Conservation (phyloP, 1,140 invertebrate genomes). For the Cardiocondyla obscurior region DNA sequence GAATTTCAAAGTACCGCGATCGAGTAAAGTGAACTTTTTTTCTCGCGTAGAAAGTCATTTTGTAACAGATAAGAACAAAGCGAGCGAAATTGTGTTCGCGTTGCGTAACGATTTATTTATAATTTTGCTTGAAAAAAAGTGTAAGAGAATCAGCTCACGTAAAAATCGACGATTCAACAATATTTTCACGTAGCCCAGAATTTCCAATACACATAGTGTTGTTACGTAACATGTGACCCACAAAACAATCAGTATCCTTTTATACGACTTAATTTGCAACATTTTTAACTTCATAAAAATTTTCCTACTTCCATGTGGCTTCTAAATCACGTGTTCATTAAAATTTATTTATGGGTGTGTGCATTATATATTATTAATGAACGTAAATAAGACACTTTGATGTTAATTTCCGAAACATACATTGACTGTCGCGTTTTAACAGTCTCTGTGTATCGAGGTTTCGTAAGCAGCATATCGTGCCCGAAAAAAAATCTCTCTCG, state of each 20-base stretch:
- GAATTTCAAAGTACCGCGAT: neutral
- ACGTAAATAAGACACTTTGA: neutral
- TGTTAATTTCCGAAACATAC: neutral
- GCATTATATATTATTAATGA: neutral
- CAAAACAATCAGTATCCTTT: slow-evolving; percentile 5
- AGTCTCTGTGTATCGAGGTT: neutral
- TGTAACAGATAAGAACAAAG: neutral
- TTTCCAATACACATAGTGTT: slow-evolving; percentile 1
- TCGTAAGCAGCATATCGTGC: neutral
- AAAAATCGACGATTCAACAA: slow-evolving; percentile 8
- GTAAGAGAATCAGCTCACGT: neutral
- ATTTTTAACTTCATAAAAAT: neutral
- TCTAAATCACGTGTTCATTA: neutral
- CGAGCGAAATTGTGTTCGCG: neutral
- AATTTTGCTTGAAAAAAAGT: neutral
- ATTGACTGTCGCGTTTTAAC: neutral
- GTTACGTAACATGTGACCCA: neutral
- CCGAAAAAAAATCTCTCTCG: neutral
- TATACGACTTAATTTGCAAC: neutral
- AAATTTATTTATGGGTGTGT: neutral
- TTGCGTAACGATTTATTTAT: neutral
- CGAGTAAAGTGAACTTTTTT: neutral
- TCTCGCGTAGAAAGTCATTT: neutral
- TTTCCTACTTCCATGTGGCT: neutral
- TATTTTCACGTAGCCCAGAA: neutral